Percentiles rank a stretch among this genome's conserved stretches.
Conservation (phyloP, 64 coral and sea anemone species). For the Pocillopora damicornis region DNA sequence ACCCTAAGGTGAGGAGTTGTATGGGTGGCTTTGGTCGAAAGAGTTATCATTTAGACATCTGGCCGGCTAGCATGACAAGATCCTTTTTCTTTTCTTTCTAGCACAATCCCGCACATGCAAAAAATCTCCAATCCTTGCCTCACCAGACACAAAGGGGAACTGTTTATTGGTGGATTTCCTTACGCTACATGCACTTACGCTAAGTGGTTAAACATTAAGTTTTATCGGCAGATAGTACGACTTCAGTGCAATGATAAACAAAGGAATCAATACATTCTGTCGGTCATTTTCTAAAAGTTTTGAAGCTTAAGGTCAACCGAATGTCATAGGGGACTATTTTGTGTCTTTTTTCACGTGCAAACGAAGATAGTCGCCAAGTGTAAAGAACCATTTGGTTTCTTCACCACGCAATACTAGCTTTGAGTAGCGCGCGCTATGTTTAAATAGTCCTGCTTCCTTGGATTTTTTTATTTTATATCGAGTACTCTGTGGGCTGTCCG, state of each 20-base stretch:
- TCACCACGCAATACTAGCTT: too few species aligned
- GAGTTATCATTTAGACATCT: background rate
- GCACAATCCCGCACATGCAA: too few species aligned
- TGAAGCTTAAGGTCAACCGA: too few species aligned
- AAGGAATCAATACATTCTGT: background rate
- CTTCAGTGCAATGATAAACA: background rate
- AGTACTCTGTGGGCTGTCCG: too few species aligned
- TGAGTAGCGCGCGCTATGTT: too few species aligned
- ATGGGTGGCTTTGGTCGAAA: background rate
- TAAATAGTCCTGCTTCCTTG: too few species aligned
- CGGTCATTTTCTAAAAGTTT: background rate
- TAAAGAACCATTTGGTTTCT: too few species aligned
- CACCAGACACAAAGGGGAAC: constrained; percentile 3
- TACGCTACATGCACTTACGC: background rate
- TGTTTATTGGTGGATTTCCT: background rate
- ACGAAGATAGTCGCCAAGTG: too few species aligned
- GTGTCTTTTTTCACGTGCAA: too few species aligned
- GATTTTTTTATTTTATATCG: too few species aligned
- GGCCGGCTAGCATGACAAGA: background rate
- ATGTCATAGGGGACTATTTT: too few species aligned
- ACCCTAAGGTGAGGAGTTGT: background rate
- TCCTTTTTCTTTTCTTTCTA: background rate
- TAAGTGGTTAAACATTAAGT: constrained; percentile 27
- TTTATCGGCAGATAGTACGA: background rate
- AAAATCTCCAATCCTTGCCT: too few species aligned